These are phyloP conservation scores for Hippolais icterina DNA, from an alignment of 2,113 vertebrate genomes.

Conservation along the genomic window DNA sequence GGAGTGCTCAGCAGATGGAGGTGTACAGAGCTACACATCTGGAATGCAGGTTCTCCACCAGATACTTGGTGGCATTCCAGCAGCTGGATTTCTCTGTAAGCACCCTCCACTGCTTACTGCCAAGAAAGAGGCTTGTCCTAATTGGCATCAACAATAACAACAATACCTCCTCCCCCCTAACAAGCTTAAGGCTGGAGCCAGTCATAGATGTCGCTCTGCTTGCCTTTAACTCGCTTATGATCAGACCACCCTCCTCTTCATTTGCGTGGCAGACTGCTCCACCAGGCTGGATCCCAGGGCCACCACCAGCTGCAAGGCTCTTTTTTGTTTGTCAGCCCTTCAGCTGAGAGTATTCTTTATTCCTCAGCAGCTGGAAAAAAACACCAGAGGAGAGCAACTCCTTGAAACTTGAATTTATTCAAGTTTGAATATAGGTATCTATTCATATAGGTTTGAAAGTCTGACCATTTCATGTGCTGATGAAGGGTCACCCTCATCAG, in stretches of 20 bases:
- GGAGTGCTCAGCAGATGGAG: neutral
- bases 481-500: neutral
- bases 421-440: neutral
- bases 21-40: neutral
- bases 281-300: neutral
- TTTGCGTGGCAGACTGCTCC: neutral
- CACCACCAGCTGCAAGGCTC: neutral
- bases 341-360: neutral
- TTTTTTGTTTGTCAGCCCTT: neutral
- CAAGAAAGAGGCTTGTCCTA: neutral
- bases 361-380: neutral
- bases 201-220: neutral
- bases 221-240: neutral
- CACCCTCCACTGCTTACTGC: neutral
- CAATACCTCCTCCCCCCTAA: neutral
- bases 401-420: neutral
- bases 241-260: conserved; percentile 32
- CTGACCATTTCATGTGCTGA: neutral
- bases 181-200: neutral
- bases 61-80: conserved; percentile 1
- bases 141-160: conserved; percentile 25
- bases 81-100: neutral
- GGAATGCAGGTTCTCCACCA: conserved; percentile 22
- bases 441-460: neutral
- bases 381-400: neutral